A percentile compares a stretch with the other conserved stretches of the same genome.
Conservation (phyloP, 2,888 invertebrate genomes). For the Cryptus armator region DNA sequence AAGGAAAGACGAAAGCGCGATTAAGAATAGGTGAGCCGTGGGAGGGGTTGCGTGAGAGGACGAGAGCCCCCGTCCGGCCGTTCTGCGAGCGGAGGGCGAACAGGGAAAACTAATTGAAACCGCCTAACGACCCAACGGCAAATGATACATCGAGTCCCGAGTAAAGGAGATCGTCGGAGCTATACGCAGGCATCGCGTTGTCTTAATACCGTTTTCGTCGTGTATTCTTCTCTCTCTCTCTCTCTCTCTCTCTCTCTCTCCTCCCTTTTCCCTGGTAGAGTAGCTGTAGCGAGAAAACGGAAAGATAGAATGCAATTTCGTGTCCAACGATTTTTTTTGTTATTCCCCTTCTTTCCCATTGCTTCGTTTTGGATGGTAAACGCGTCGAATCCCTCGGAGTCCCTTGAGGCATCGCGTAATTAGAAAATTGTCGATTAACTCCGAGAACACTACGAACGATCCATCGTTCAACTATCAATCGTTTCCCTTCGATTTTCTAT, state of each 20-base stretch:
- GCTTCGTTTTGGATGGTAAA: conserved; percentile 37
- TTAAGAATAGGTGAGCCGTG: conserved; percentile 77
- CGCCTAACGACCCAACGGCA: conserved; percentile 84
- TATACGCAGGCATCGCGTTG: conserved; percentile 69
- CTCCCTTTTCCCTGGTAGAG: neutral
- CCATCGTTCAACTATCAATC: conserved; percentile 67
- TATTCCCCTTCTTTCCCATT: conserved; percentile 48
- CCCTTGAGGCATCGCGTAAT: conserved; percentile 57
- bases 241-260: too few species aligned
- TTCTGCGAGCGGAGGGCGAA: conserved; percentile 62
- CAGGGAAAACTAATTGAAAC: conserved; percentile 85
- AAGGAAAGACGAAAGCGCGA: conserved; percentile 79
- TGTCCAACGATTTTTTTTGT: conserved; percentile 59
- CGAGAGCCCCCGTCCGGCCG: conserved; percentile 38
- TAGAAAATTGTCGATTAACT: conserved; percentile 69
- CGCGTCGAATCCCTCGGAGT: neutral
- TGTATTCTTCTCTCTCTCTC: conserved; percentile 64
- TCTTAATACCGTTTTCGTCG: conserved; percentile 83
- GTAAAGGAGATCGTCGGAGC: conserved; percentile 72
- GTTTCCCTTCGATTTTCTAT: neutral
- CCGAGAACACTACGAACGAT: conserved; percentile 44
- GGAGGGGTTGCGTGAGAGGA: conserved; percentile 40
- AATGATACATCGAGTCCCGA: conserved; percentile 84
- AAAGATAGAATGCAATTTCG: conserved; percentile 77
- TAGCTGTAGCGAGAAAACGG: conserved; percentile 31